These are phyloP conservation scores for Nematostella vectensis DNA, from an alignment of 92 coral and sea anemone genomes.

Conservation along the genomic window DNA sequence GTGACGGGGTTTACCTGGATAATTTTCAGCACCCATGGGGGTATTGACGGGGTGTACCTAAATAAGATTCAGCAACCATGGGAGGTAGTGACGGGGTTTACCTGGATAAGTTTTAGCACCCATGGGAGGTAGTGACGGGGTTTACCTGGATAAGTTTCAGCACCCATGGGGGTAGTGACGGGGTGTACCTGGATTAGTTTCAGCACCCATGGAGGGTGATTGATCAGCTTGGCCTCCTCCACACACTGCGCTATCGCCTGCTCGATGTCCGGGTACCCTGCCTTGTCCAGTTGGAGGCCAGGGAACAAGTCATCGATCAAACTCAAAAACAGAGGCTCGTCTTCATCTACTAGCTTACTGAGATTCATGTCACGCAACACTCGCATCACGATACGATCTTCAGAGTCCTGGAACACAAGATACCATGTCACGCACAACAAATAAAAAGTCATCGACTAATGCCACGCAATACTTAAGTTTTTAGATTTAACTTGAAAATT, in stretches of 20 bases:
- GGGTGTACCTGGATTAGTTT: slow-evolving; percentile 97
- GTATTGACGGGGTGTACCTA: too few species aligned
- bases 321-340: slow-evolving; percentile 94
- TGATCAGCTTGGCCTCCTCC: slow-evolving; percentile 94
- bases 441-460: background rate
- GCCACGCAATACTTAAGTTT: background rate
- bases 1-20: too few species aligned
- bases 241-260: slow-evolving; percentile 92
- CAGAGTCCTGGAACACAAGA: slow-evolving; percentile 88
- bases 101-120: too few species aligned
- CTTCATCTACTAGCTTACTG: slow-evolving; percentile 95
- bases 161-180: too few species aligned
- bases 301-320: slow-evolving; percentile 98
- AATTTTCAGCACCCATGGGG: too few species aligned
- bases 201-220: slow-evolving; percentile 96
- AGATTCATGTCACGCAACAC: slow-evolving; percentile 99
- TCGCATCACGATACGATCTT: slow-evolving; percentile 96
- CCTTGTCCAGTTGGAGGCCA: slow-evolving; percentile 92
- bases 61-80: too few species aligned
- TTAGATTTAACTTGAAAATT: background rate
- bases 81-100: too few species aligned
- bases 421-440: background rate
- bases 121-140: too few species aligned
- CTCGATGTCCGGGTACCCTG: slow-evolving; percentile 97
- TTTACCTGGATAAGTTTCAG: too few species aligned